Evolutionary conservation across 2,797 vertebrate species (phyloP).

Genomic region (Neomorphus geoffroyi): DNA sequence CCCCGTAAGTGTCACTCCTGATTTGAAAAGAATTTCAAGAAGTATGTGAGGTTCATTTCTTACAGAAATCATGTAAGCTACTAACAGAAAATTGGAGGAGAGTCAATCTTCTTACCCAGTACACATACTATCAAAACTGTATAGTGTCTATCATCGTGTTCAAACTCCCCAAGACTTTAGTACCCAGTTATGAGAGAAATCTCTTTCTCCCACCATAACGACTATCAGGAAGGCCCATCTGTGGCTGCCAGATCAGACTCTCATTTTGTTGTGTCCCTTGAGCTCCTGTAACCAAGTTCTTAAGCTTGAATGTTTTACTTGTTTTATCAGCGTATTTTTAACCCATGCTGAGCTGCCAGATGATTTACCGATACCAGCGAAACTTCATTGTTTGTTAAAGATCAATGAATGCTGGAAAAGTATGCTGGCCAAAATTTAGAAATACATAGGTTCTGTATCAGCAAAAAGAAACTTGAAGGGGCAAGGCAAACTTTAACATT

Average conservation of each 20-base stretch:
- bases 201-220: background rate
- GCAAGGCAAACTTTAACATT: background rate
- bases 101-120: background rate
- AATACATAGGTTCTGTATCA: background rate
- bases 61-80: background rate
- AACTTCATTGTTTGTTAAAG: background rate
- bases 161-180: background rate
- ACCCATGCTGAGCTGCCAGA: background rate
- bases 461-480: background rate
- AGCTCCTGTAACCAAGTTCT: background rate
- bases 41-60: background rate
- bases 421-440: background rate
- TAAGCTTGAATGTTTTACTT: background rate
- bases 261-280: background rate
- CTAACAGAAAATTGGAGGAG: background rate
- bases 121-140: background rate
- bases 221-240: background rate
- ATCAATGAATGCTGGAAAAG: background rate
- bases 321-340: background rate
- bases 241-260: background rate
- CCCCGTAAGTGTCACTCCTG: background rate
- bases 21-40: background rate
- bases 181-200: background rate
- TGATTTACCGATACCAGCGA: background rate
- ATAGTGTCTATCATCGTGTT: accelerated